A percentile compares a stretch with the other conserved stretches of the same genome.
Conservation (phyloP, 2,797 vertebrate species). For the Phataginus tetradactyla region DNA sequence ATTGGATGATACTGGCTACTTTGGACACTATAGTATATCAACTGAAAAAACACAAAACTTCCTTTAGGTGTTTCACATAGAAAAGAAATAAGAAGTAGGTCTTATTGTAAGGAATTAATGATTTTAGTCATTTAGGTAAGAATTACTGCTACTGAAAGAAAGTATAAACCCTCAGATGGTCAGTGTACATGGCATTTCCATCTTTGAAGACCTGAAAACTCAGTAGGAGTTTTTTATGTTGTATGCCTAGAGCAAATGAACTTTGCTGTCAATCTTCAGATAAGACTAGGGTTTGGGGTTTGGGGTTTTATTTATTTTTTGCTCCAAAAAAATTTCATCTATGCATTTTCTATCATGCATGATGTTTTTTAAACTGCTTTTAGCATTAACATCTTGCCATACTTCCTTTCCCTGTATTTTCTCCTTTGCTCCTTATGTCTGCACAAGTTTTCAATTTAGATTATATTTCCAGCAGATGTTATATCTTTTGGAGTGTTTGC, state of each 20-base stretch:
- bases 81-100: slow-evolving; percentile 50
- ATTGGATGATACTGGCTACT: background rate
- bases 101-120: slow-evolving; percentile 62
- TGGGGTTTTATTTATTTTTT: background rate
- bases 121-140: slow-evolving; percentile 69
- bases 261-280: slow-evolving; percentile 79
- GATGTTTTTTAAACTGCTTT: slow-evolving; percentile 78
- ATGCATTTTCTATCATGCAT: slow-evolving; percentile 75
- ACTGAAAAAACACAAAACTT: background rate
- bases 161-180: slow-evolving; percentile 63
- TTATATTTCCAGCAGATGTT: slow-evolving; percentile 83
- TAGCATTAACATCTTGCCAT: slow-evolving; percentile 80
- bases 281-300: slow-evolving; percentile 53
- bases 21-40: background rate
- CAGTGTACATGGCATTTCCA: slow-evolving; percentile 48
- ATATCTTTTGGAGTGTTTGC: slow-evolving; percentile 75
- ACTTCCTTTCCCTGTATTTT: slow-evolving; percentile 78
- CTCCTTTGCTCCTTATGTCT: slow-evolving; percentile 47
- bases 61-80: slow-evolving; percentile 23
- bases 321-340: slow-evolving; percentile 50
- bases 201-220: slow-evolving; percentile 78
- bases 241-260: slow-evolving; percentile 81
- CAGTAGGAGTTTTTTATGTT: slow-evolving; percentile 48
- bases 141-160: slow-evolving; percentile 68
- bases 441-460: slow-evolving; percentile 85